Evolutionary conservation across 23 tunicate genomes (phyloP), one percentile per base, ranked within the genome.

Genomic region (Phallusia fumigata): DNA sequence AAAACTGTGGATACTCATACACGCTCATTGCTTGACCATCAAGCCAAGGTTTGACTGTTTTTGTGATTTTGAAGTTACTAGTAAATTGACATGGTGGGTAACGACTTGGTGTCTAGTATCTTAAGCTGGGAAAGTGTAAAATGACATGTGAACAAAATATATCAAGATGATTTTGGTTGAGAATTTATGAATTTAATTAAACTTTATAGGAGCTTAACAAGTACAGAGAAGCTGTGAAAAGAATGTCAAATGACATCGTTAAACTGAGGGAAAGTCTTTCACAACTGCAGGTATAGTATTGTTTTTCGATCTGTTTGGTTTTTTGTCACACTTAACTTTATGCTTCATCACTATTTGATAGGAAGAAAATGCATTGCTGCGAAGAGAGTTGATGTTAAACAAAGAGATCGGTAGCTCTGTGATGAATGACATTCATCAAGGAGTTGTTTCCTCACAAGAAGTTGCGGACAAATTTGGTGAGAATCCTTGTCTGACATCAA

Each of bases 381-480:
- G 90, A 75, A 79, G 90, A 44, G 91, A 92, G 73, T 69, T 92
- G 30, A 76, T 92, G 79, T 30, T 84, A 0, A 87, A 58, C 65
- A 84, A 87, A 74, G 90, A 92, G 65, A 34, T 92, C 24, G 91
- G 90, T 0, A 79, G 80, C 30, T 78, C 65, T 32, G 77, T 92
- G 15, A 83, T 82, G 86, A 78, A 80, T 50, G 97, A 92, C 65
- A 36, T 92, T 73, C 76, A 84, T 26, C 72, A 81, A 19, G 97
- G 97, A 15, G 88, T 84, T 30, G 40, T 92, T 44, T 75, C 97
- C 26, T 78, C 88, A 18, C 76, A 76, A 10, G 91, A 92, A 76
- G 88, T 92, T 15, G 97, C 97, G 10, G 97, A 92, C 51, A 92
- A 92, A 76, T 92, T 86, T 80, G 95, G 95, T 90, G 24, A 78